These are phyloP conservation scores for Chloropsis cyanopogon DNA, from an alignment of 2,113 vertebrate genomes.

Conservation along the genomic window DNA sequence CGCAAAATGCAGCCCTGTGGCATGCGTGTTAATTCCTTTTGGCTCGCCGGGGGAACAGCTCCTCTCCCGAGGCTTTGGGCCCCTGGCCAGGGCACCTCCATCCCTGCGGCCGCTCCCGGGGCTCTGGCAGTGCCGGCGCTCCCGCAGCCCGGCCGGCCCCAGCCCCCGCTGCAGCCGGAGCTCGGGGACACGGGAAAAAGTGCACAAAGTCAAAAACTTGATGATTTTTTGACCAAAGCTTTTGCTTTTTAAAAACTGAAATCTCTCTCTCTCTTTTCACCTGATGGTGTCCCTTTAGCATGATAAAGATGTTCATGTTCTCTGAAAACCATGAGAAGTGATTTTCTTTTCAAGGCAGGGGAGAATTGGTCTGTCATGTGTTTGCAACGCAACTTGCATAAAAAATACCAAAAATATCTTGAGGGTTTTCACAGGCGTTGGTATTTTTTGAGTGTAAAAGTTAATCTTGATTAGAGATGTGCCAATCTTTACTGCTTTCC, in stretches of 20 bases:
- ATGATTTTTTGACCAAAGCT: background rate
- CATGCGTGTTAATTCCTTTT: background rate
- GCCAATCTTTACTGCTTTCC: constrained; percentile 80
- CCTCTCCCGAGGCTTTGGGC: background rate
- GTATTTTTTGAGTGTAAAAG: constrained; percentile 75
- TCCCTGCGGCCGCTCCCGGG: background rate
- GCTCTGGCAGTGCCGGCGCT: background rate
- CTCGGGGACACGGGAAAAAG: background rate
- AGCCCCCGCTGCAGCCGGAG: background rate
- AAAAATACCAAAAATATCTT: constrained; percentile 71
- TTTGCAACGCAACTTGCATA: constrained; percentile 69
- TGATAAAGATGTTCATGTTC: constrained; percentile 63
- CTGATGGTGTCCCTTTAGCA: constrained; percentile 58
- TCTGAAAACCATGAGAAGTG: constrained; percentile 55
- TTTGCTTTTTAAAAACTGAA: background rate
- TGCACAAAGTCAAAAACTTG: background rate
- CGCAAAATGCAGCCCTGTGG: background rate
- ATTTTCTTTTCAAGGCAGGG: constrained; percentile 48
- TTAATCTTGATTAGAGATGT: constrained; percentile 82
- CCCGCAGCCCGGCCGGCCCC: background rate
- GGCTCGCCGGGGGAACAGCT: background rate
- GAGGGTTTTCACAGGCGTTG: constrained; percentile 57
- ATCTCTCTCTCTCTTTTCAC: constrained; percentile 43
- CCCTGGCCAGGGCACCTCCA: background rate
- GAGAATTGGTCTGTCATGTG: constrained; percentile 63